These are phyloP conservation scores for Brassicogethes aeneus DNA, from an alignment of 2,888 invertebrate species.

Conservation along the genomic window DNA sequence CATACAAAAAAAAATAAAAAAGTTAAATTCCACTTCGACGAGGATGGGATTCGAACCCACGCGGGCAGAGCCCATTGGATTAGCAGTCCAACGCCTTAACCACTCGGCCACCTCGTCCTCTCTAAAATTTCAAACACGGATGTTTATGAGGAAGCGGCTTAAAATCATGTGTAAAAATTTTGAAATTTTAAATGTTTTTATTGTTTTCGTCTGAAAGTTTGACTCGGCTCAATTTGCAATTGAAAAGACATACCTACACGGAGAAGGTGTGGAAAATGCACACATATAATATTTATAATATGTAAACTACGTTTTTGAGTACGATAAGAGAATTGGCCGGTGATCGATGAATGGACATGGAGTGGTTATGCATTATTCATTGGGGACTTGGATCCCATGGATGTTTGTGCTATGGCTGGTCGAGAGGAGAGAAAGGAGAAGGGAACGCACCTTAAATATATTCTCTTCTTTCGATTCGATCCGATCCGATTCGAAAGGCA, in stretches of 20 bases:
- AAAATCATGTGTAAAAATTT: too few species aligned
- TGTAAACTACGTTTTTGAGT: conserved; percentile 30
- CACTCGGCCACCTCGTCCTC: conserved; percentile 54
- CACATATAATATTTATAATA: conserved; percentile 28
- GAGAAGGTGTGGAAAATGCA: conserved; percentile 12
- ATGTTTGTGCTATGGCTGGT: neutral
- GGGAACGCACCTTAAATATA: neutral
- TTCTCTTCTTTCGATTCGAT: too few species aligned
- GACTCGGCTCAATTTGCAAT: neutral
- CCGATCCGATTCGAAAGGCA: too few species aligned
- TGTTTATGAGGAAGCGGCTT: too few species aligned
- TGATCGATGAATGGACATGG: conserved; percentile 34
- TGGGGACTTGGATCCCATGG: too few species aligned
- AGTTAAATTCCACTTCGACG: too few species aligned
- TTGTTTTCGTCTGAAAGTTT: neutral
- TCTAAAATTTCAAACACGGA: too few species aligned
- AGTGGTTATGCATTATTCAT: neutral
- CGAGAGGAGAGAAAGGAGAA: neutral
- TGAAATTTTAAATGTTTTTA: too few species aligned
- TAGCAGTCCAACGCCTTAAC: conserved; percentile 59
- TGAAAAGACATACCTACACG: neutral
- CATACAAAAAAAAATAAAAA: too few species aligned
- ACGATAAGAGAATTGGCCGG: conserved; percentile 27
- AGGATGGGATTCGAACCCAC: conserved; percentile 56
- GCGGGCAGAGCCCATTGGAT: conserved; percentile 56